These are phyloP conservation scores for Rhagologus leucostigma DNA, from an alignment of 2,113 vertebrate genomes.

Conservation along the genomic window DNA sequence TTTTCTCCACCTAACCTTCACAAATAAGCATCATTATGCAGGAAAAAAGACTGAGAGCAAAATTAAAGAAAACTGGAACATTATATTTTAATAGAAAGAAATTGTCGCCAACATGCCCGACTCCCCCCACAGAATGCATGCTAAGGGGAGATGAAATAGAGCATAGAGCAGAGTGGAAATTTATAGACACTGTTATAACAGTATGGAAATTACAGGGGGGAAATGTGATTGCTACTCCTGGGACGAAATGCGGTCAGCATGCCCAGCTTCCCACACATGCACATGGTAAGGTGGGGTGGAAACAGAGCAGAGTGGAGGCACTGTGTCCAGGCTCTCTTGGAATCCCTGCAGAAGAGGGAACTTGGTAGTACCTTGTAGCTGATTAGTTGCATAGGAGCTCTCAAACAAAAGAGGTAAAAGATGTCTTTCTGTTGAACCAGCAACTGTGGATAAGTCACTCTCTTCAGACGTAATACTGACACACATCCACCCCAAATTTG, in stretches of 20 bases:
- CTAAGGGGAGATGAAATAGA: background rate
- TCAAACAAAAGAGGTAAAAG: background rate
- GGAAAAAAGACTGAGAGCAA: background rate
- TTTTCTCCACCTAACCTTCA: background rate
- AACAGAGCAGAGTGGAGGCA: background rate
- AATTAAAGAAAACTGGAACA: background rate
- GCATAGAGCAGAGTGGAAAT: background rate
- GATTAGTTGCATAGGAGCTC: background rate
- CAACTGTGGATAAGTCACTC: background rate
- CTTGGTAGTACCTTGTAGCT: no score
- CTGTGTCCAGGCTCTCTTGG: rapidly evolving
- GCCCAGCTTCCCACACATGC: background rate
- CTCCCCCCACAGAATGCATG: background rate
- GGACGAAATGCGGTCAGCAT: background rate
- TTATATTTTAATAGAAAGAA: background rate
- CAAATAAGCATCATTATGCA: background rate
- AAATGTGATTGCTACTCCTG: background rate
- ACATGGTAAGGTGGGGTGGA: no score
- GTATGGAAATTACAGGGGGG: background rate
- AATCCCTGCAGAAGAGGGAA: background rate
- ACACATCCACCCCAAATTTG: background rate
- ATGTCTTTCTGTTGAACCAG: background rate
- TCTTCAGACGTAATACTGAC: background rate
- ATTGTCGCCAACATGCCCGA: background rate
- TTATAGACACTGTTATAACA: background rate